Percentiles rank a stretch among this genome's conserved stretches.
Conservation (phyloP, 92 coral and sea anemone genomes). For the Zoanthus sansibaricus region DNA sequence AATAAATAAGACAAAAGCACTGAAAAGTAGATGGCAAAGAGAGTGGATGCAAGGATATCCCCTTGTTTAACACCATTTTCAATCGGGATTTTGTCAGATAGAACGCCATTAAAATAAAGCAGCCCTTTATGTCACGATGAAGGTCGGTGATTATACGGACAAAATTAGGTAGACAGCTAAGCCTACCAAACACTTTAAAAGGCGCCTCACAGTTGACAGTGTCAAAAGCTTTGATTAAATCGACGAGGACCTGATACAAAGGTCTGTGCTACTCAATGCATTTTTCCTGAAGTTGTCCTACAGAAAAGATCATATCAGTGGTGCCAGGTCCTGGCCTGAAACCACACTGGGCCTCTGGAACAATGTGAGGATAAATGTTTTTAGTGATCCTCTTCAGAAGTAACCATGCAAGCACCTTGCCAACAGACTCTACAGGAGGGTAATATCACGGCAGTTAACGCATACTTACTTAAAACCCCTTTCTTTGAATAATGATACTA, state of each 20-base stretch:
- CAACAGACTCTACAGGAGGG: slow-evolving; percentile 22
- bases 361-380: background rate
- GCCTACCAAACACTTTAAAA: background rate
- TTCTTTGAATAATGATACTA: background rate
- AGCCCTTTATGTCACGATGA: slow-evolving; percentile 26
- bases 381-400: background rate
- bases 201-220: background rate
- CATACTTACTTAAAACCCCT: background rate
- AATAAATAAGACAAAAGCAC: too few relatives aligned
- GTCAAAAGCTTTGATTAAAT: background rate
- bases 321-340: slow-evolving; percentile 5
- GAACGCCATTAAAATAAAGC: background rate
- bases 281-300: background rate
- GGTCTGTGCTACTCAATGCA: background rate
- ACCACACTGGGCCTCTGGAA: slow-evolving; percentile 13
- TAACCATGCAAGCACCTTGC: slow-evolving; percentile 16
- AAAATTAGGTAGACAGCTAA: background rate
- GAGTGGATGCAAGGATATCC: slow-evolving; percentile 23
- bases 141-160: background rate
- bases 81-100: background rate
- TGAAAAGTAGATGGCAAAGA: slow-evolving; percentile 37
- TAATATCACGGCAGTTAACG: background rate
- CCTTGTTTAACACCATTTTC: slow-evolving; percentile 22
- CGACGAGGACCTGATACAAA: background rate
- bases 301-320: slow-evolving; percentile 2